Evolutionary conservation across 2,113 vertebrate species (phyloP), one percentile per base, ranked within the genome.

Genomic region (Oxyura jamaicensis): DNA sequence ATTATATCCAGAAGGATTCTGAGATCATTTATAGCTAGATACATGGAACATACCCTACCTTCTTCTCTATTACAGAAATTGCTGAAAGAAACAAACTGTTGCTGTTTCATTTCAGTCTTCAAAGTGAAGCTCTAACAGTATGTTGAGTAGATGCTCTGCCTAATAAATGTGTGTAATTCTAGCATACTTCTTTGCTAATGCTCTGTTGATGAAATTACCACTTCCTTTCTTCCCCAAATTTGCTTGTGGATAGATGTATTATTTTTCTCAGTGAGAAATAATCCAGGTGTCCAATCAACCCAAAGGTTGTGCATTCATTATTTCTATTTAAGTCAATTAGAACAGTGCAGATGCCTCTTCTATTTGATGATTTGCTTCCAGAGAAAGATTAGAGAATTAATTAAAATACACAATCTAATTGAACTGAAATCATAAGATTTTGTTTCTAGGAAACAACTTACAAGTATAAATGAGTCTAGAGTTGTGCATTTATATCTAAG

Each of bases 401-500:
- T 96, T 93, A 88, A 88, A 90, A 73, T 21, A 72, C 36, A 55
- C 69, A 88, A 91, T 92, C 88, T 72, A 96, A 94, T 94, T 82
- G 90, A 95, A 90, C 1, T 1, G 46, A 88, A 94, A 90, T 72
- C 19, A 39, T 25, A 83, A 92, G 77, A 73, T 82, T 97, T 88
- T 96, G 86, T 96, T 90, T 94, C 93, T 86, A 95, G 92, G 95
- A 92, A 95, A 90, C 86, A 95, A 75, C 58, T 93, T 86, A 65
- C 12, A 76, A 92, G 73, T 75, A 86, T 48, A 88, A 89, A 76
- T 79, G n/a, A 69, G 86, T 89, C 81, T 68, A 41, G 91, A 94
- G 73, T 58, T 94, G 41, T 88, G 36, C 44, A 48, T 91, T 94
- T 92, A 28, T 86, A 11, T 75, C 73, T 86, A 86, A 91, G 58